Base-by-base conservation (phyloP, 2,797 vertebrate genomes). In the Lates japonicus region DNA sequence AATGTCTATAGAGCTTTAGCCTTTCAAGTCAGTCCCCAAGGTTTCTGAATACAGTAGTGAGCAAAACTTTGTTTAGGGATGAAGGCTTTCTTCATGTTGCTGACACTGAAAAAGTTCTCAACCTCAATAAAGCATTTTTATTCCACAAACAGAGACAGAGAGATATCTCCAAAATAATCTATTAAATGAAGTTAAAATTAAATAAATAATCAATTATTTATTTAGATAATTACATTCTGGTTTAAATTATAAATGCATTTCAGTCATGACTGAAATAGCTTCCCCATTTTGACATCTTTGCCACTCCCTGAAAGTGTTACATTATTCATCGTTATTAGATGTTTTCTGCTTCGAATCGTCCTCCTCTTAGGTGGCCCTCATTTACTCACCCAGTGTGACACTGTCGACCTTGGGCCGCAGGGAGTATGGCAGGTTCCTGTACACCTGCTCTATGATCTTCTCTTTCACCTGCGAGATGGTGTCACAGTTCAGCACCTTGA, bases 381-480 rank as follows among this genome's bases (percentile, higher is more conserved):
- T 80, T 64, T 44, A 83, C 95, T 88, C 94, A 99, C 98, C 98
- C 7, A 99, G 96, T 20, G 97, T 97, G 75, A 99, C 97, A 0
- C 96, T 97, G 71, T 99, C 98, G 1, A 97, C 97, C 91, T 97
- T 98, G 82, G 98, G 98, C 93, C 98, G 95, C 90, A 95, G 96
- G 58, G 98, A 97, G 91, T 97, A 97, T 0, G 98, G 97, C 87
- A 97, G 93, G 44, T 97, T 97, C 88, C 96, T 95, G 89, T 98
- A 99, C 82, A 99, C 98, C 94, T 99, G 98, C 90, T 99, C 98
- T 2, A 99, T 97, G 85, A 99, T 97, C 94, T 99, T 99, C 88
- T 99, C 98, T 88, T 99, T 99, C 84, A 99, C 98, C 94, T 99
- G 98, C 11, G 98, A 97, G 94, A 99, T 96, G 78, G 98, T 99